Base-by-base conservation (phyloP, 1,140 invertebrate genomes). In the Danaus plexippus region DNA sequence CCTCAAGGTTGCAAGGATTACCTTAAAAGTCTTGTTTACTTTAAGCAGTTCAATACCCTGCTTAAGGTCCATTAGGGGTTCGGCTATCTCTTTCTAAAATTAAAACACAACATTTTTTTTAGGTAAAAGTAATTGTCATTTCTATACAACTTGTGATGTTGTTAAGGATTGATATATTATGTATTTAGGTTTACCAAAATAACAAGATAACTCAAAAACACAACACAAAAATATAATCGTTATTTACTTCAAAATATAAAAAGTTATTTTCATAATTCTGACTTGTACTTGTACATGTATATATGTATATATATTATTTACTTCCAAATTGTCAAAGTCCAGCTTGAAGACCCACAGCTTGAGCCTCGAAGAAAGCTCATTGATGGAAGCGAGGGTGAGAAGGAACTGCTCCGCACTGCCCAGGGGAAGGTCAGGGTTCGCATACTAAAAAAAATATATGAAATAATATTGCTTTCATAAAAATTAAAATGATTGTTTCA, bases 361-460 rank as follows among this genome's bases (percentile, higher is more conserved):
- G 4, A 99, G 90, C 66, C 98, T 89, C 22, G 98, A 97, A 18
- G 95, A 92, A 45, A 99, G 90, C 88, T 99, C 97, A 43, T 94
- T 97, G 61, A 99, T 98, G 13, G 97, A 98, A 10, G 96, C 94
- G 59, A 99, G 88, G 47, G 96, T 98, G 12, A 99, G 88, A 9
- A 99, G 91, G 83, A 99, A 99, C 85, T 99, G 97, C 87, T 99
- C 98, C 8, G 98, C 98, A 69, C 94, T 97, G 57, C 98, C 98
- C 57, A 99, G 85, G 11, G 98, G 97, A 63, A 98, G 88, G 75
- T 99, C 98, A 2, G 98, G 97, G 88, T 97, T 97, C 18, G 94
- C 91, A 75, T 93, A 93, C 88, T 95, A 91, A 52, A 82, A 80
- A 47, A 3, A 1, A 15, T 15, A 15, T 15, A 15, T 15, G 15